Percentiles rank a stretch among this genome's conserved stretches.
Evolutionary conservation across 2,797 vertebrate species (phyloP).

Genomic region (Gymnothorax reevesii): DNA sequence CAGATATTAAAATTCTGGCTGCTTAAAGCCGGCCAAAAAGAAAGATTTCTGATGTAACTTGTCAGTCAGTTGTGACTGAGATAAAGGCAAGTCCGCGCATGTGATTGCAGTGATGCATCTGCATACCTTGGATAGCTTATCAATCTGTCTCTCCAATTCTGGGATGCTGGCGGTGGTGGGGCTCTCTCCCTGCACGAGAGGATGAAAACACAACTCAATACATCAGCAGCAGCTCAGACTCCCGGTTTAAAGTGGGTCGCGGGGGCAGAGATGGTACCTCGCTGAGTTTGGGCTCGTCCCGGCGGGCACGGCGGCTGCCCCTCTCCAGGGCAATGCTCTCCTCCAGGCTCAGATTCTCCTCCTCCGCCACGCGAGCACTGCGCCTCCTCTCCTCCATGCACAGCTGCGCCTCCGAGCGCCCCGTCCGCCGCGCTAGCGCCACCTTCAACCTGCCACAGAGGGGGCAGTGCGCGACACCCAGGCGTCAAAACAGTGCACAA

Average conservation of each 20-base stretch:
- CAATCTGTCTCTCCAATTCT: conserved; percentile 93
- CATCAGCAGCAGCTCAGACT: background rate
- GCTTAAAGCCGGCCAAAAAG: too few species aligned
- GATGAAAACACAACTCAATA: background rate
- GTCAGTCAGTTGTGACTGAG: too few species aligned
- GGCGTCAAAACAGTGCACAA: background rate
- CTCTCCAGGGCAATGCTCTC: conserved; percentile 63
- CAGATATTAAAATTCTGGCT: too few species aligned
- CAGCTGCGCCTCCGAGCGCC: conserved; percentile 80
- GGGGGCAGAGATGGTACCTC: conserved; percentile 57
- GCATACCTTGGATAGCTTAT: conserved; percentile 92
- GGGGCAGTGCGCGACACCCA: background rate
- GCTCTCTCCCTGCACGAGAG: conserved; percentile 74
- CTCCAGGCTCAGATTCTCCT: conserved; percentile 78
- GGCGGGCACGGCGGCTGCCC: conserved; percentile 64
- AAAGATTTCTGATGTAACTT: too few species aligned
- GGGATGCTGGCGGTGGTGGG: conserved; percentile 77
- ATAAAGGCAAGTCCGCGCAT: too few species aligned
- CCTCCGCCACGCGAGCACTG: conserved; percentile 82
- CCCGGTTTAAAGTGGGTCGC: background rate
- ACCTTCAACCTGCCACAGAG: conserved; percentile 78
- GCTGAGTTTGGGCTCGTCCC: conserved; percentile 79
- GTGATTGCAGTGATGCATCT: background rate
- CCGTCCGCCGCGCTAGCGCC: conserved; percentile 83
- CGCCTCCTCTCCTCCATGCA: conserved; percentile 85